These are phyloP conservation scores for Andrena praecox DNA, from an alignment of 2,888 invertebrate genomes.

Conservation along the genomic window DNA sequence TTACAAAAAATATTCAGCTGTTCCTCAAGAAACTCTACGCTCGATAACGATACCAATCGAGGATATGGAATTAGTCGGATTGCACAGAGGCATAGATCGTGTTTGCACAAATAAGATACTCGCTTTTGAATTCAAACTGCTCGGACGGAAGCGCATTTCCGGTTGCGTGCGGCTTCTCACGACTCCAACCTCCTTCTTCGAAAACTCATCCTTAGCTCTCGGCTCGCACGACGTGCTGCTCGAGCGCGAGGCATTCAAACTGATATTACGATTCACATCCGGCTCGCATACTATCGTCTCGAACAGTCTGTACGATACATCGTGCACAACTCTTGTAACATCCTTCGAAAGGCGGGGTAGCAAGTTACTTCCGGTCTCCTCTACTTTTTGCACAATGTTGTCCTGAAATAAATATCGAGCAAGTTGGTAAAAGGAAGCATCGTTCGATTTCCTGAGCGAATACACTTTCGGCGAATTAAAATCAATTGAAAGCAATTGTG, in stretches of 20 bases:
- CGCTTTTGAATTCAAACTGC: conserved; percentile 10
- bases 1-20: not conserved
- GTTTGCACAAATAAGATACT: conserved; percentile 4
- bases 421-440: not conserved
- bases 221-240: conserved; percentile 1
- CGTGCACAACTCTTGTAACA: conserved; percentile 68
- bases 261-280: conserved; percentile 65
- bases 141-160: conserved; percentile 32
- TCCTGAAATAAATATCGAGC: conserved; percentile 64
- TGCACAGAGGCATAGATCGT: too few species aligned
- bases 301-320: conserved; percentile 73
- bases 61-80: too few species aligned
- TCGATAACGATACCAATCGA: too few species aligned
- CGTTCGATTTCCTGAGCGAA: not conserved
- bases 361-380: conserved; percentile 80
- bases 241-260: conserved; percentile 25
- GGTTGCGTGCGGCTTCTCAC: conserved; percentile 52
- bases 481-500: not conserved
- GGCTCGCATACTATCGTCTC: conserved; percentile 72
- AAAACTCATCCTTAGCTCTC: not conserved
- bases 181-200: conserved; percentile 11
- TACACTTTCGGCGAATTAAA: not conserved
- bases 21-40: too few species aligned
- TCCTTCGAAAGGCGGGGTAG: conserved; percentile 77
- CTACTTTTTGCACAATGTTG: conserved; percentile 73